These are phyloP conservation scores for Myrmecophaga tridactyla DNA, from an alignment of 2,113 vertebrate genomes.

Conservation along the genomic window DNA sequence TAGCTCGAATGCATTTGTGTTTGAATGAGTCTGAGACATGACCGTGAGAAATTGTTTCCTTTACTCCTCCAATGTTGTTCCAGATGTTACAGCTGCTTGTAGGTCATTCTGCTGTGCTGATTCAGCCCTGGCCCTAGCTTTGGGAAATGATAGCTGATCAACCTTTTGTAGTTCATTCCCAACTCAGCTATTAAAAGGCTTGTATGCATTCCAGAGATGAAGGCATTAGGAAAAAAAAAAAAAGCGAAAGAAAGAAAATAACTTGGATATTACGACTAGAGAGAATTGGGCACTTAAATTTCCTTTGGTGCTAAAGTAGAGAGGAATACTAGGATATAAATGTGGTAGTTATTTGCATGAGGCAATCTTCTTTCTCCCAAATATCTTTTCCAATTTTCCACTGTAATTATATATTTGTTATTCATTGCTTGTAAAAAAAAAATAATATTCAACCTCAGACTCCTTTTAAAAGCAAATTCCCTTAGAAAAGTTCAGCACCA, in stretches of 20 bases:
- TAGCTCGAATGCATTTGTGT: slow-evolving; percentile 57
- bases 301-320: neutral
- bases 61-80: slow-evolving; percentile 28
- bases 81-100: slow-evolving; percentile 46
- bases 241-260: neutral
- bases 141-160: neutral
- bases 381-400: neutral
- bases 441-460: neutral
- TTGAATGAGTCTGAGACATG: slow-evolving; percentile 48
- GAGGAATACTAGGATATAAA: neutral
- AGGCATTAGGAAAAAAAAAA: neutral
- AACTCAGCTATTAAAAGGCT: neutral
- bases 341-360: neutral
- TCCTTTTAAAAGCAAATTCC: neutral
- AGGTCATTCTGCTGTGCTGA: neutral
- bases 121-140: neutral
- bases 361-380: neutral
- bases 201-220: neutral
- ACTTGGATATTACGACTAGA: neutral
- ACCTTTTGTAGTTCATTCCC: neutral
- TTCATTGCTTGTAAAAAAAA: neutral
- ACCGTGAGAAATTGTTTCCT: slow-evolving; percentile 35
- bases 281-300: neutral
- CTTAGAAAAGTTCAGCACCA: neutral
- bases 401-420: slow-evolving; percentile 5